Evolutionary conservation across 2,888 invertebrate species (phyloP), one percentile per base, ranked within the genome.

Genomic region (Unio pictorum): DNA sequence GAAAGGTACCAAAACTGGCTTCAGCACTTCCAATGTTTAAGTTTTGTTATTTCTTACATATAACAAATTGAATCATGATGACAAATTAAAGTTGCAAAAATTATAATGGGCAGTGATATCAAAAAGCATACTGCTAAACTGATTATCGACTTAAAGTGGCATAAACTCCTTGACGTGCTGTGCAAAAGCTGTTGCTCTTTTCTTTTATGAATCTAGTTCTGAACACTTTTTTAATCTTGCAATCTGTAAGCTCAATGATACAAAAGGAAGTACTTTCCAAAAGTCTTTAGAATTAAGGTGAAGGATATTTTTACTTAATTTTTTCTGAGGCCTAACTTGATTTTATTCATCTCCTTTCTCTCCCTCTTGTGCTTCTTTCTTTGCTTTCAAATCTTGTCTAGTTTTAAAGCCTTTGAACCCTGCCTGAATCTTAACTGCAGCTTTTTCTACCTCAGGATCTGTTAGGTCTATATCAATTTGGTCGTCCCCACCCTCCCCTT

Each of bases 391-490:
- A 61, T 82, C 83, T 73, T 81, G 76, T 34, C 83, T 64, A 7
- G 85, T 76, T 76, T 81, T 79, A 69, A 71, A 81, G 45, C 84
- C 85, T 72, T 82, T 82, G 72, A 85, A 84, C 57, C 82, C 81
- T 63, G 86, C 84, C 67, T 87, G 86, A 68, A 87, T 87, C 78
- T 85, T 84, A 34, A 77, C 73, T 26, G 84, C 83, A 62, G 84
- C 84, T 71, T 81, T 78, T 71, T 78, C 81, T 34, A 84, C 80
- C 55, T 82, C 82, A 3, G 81, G 82, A 71, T 86, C 84, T 71
- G 76, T 79, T 65, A 85, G 76, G 68, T 86, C 84, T 72, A 84
- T 82, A 66, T 84, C 82, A 28, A 84, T 69, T 66, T 81, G 81
- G 66, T 83, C 81, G 26, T 76, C 76, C 30, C 73, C 67, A 61